phyloP scores from a whole-genome alignment of 2,888 invertebrate species.

The Phyto melanocephala region DNA sequence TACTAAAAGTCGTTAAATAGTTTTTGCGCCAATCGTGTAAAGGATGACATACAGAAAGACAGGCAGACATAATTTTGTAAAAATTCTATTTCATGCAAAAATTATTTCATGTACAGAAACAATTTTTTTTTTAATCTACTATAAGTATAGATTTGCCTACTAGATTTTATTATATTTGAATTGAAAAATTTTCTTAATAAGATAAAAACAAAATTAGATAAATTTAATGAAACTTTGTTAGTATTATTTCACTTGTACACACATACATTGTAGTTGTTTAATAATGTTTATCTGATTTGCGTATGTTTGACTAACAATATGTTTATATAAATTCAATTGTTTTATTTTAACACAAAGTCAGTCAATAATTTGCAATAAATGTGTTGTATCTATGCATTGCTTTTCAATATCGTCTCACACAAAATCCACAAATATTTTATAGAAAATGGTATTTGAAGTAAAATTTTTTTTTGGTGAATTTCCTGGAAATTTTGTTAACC shows the following conservation, averaged over 20 bases:
- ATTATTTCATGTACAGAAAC: too few species aligned
- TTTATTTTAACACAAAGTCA: not conserved
- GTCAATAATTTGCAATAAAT: not conserved
- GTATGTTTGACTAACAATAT: not conserved
- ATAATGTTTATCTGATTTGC: not conserved
- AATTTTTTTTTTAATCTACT: too few species aligned
- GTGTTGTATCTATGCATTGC: not conserved
- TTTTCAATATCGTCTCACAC: not conserved
- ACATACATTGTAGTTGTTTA: not conserved
- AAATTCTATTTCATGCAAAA: too few species aligned
- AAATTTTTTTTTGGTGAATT: too few species aligned
- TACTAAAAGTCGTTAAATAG: too few species aligned
- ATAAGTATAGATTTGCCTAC: too few species aligned
- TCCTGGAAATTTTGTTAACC: not conserved
- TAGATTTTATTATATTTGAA: not conserved
- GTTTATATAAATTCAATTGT: not conserved
- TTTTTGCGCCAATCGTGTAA: too few species aligned
- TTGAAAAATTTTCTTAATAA: not conserved
- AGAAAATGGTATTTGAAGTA: too few species aligned
- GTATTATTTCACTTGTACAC: not conserved
- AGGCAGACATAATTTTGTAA: too few species aligned
- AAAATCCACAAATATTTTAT: not conserved
- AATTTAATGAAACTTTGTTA: not conserved
- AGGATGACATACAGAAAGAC: too few species aligned
- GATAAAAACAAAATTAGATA: not conserved